Conservation (phyloP, 2,888 invertebrate genomes). For the Selenia dentaria region DNA sequence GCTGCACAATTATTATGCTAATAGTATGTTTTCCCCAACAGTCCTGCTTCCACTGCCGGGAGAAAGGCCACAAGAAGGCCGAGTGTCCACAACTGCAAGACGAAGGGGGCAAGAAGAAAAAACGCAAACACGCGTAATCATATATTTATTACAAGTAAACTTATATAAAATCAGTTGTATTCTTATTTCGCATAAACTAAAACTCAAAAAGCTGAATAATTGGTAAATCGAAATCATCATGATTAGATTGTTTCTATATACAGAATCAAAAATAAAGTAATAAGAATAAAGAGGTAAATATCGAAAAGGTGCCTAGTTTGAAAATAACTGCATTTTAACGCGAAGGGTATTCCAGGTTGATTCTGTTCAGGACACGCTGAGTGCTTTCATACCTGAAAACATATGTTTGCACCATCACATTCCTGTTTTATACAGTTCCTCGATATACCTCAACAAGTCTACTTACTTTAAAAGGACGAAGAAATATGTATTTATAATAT, state of each 20-base stretch:
- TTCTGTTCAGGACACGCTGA: slow-evolving; percentile 63
- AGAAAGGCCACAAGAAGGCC: slow-evolving; percentile 82
- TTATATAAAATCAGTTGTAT: slow-evolving; percentile 37
- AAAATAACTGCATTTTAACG: slow-evolving; percentile 4
- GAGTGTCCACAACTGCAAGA: slow-evolving; percentile 75
- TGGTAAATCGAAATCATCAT: slow-evolving; percentile 46
- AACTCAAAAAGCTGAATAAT: slow-evolving; percentile 14
- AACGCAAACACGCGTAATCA: slow-evolving; percentile 54
- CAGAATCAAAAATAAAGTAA: too few relatives aligned
- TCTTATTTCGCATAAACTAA: slow-evolving; percentile 31
- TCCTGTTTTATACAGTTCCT: too few relatives aligned
- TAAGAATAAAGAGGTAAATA: too few relatives aligned
- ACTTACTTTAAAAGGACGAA: too few relatives aligned
- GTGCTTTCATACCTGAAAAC: slow-evolving; percentile 73
- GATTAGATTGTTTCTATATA: slow-evolving; percentile 37
- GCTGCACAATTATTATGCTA: too few relatives aligned
- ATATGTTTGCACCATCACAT: too few relatives aligned
- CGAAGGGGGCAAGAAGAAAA: slow-evolving; percentile 52
- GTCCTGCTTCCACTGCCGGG: slow-evolving; percentile 84
- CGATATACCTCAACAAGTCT: too few relatives aligned
- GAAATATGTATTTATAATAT: too few relatives aligned
- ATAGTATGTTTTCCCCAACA: too few relatives aligned
- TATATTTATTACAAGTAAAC: slow-evolving; percentile 51
- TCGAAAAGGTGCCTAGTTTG: too few relatives aligned
- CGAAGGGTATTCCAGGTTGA: slow-evolving; percentile 45